These are phyloP conservation scores for Drosophila koepferae DNA, from an alignment of 2,888 invertebrate genomes.

Conservation along the genomic window DNA sequence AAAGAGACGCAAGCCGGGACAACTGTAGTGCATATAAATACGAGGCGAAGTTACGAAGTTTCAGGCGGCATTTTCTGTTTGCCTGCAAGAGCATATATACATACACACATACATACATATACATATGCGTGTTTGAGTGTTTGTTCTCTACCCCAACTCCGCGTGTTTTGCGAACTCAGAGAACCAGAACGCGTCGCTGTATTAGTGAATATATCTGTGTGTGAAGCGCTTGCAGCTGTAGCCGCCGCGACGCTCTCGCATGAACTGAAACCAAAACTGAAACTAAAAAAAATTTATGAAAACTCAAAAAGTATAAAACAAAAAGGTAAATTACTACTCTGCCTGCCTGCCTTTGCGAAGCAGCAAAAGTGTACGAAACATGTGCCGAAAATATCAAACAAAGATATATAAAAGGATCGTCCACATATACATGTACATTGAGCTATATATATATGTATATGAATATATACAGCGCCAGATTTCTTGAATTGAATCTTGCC, in stretches of 20 bases:
- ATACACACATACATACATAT: neutral
- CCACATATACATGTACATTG: slow-evolving; percentile 24
- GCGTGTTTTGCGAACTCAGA: slow-evolving; percentile 26
- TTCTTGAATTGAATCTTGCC: slow-evolving; percentile 55
- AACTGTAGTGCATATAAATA: slow-evolving; percentile 50
- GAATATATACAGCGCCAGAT: slow-evolving; percentile 38
- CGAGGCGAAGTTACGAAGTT: slow-evolving; percentile 37
- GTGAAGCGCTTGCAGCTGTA: slow-evolving; percentile 12
- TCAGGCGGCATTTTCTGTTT: slow-evolving; percentile 50
- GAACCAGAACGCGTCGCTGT: slow-evolving; percentile 27
- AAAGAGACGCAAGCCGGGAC: slow-evolving; percentile 33
- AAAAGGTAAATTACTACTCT: slow-evolving; percentile 79
- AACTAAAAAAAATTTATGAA: slow-evolving; percentile 24
- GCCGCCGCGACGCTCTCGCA: slow-evolving; percentile 1
- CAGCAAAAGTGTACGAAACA: slow-evolving; percentile 79
- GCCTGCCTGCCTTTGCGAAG: slow-evolving; percentile 69
- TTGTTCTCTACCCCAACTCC: slow-evolving; percentile 44
- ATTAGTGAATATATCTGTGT: slow-evolving; percentile 16
- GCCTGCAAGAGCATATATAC: slow-evolving; percentile 1
- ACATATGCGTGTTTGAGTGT: slow-evolving; percentile 17
- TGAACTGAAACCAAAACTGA: slow-evolving; percentile 20
- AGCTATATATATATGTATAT: slow-evolving; percentile 40
- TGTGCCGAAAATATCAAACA: slow-evolving; percentile 52
- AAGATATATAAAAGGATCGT: slow-evolving; percentile 13
- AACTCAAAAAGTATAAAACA: slow-evolving; percentile 10